phyloP scores from a whole-genome alignment of 2,797 vertebrate genomes.

The Coilia nasus region DNA sequence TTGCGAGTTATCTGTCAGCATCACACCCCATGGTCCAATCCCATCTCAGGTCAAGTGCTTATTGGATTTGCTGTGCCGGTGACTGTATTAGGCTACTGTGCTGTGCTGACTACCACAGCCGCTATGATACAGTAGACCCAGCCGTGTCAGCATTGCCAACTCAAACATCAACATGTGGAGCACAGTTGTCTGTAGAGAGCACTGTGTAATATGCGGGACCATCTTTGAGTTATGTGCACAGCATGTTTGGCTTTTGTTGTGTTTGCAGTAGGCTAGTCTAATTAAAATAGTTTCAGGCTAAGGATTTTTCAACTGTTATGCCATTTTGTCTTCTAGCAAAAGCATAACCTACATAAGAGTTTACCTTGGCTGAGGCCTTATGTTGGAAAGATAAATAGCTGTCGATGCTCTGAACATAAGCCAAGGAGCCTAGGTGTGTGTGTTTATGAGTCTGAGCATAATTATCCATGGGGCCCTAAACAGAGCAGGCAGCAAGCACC shows the following conservation, averaged over 20 bases:
- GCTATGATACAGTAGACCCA: background rate
- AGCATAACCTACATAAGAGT: background rate
- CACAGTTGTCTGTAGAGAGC: no score
- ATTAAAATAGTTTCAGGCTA: no score
- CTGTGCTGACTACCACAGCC: background rate
- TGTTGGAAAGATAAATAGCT: background rate
- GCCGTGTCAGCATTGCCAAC: background rate
- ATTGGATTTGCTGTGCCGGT: background rate
- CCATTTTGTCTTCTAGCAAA: no score
- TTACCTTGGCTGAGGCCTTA: background rate
- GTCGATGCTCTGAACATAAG: background rate
- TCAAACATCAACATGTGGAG: background rate
- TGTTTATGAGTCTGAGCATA: slow-evolving; percentile 3
- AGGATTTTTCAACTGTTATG: no score
- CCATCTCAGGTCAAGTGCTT: background rate
- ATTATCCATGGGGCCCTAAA: slow-evolving; percentile 9
- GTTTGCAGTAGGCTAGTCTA: no score
- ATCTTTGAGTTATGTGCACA: no score
- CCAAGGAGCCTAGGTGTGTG: slow-evolving; percentile 2
- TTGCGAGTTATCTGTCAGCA: background rate
- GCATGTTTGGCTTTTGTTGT: no score
- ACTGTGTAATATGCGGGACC: no score
- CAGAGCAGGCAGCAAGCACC: slow-evolving; percentile 3
- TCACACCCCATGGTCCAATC: background rate
- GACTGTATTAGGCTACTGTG: background rate